These are phyloP conservation scores for Poeciliopsis occidentalis DNA, from an alignment of 2,113 vertebrate species.

Conservation along the genomic window DNA sequence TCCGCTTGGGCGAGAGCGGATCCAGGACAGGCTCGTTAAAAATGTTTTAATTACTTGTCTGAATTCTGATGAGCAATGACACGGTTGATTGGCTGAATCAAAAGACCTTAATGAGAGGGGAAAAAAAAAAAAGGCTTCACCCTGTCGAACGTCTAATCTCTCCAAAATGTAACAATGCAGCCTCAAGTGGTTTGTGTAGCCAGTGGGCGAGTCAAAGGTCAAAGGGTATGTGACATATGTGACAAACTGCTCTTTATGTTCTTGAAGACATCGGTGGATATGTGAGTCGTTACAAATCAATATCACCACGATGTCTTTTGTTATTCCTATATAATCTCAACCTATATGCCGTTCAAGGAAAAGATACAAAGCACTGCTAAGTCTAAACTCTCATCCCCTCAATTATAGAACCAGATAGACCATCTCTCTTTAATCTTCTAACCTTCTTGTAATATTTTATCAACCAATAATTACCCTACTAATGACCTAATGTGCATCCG, in stretches of 20 bases:
- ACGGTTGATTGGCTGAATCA: conserved; percentile 73
- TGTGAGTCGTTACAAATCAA: conserved; percentile 13
- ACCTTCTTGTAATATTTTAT: conserved; percentile 53
- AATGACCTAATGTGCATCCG: conserved; percentile 48
- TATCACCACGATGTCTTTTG: background rate
- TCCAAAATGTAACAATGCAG: conserved; percentile 32
- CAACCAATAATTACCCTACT: conserved; percentile 61
- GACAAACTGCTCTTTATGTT: conserved; percentile 9
- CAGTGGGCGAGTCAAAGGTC: conserved; percentile 30
- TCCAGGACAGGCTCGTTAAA: conserved; percentile 57
- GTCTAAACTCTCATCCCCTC: conserved; percentile 21
- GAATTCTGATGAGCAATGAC: conserved; percentile 76
- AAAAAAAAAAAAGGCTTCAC: conserved; percentile 28
- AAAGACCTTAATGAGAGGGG: conserved; percentile 49
- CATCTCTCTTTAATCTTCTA: conserved; percentile 48
- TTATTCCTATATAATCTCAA: conserved; percentile 6
- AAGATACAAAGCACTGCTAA: background rate
- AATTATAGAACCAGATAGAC: conserved; percentile 53
- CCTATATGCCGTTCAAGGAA: background rate
- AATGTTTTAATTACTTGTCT: conserved; percentile 64
- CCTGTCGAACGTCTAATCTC: conserved; percentile 18
- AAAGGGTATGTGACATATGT: conserved; percentile 4
- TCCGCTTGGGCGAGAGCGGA: conserved; percentile 14
- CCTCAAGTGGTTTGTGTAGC: conserved; percentile 17
- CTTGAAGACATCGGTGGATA: conserved; percentile 3